Conservation (phyloP, 2,797 vertebrate genomes). For the Kryptopterus vitreolus region DNA sequence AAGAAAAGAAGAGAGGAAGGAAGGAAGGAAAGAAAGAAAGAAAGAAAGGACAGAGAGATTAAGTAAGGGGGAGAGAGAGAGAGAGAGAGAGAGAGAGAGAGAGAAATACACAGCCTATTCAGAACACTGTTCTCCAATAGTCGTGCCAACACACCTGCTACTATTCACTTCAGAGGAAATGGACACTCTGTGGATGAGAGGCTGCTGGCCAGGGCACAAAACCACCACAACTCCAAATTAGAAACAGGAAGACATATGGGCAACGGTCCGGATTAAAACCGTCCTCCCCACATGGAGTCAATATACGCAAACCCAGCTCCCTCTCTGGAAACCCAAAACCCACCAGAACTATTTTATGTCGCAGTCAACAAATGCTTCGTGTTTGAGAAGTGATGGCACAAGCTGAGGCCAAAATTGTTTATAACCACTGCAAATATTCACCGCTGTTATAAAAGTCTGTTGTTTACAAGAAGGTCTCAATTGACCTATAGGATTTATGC, state of each 20-base stretch:
- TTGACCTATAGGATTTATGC: constrained; percentile 53
- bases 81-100: constrained; percentile 47
- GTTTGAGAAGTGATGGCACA: constrained; percentile 73
- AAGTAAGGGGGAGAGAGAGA: constrained; percentile 59
- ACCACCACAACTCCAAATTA: constrained; percentile 82
- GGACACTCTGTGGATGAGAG: constrained; percentile 83
- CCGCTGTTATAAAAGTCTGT: constrained; percentile 51
- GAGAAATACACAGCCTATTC: constrained; percentile 64
- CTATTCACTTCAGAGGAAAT: constrained; percentile 85
- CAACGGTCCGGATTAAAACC: constrained; percentile 81
- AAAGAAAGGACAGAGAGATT: constrained; percentile 45
- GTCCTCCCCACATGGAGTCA: constrained; percentile 82
- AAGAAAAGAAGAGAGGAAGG: constrained; percentile 49
- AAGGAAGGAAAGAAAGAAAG: constrained; percentile 42
- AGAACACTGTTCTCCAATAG: constrained; percentile 72
- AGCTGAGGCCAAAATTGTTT: constrained; percentile 49
- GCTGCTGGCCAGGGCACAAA: constrained; percentile 79
- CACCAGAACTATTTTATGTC: constrained; percentile 80
- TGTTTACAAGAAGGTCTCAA: constrained; percentile 48
- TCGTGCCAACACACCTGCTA: constrained; percentile 82
- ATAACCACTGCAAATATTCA: constrained; percentile 55
- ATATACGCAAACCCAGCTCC: constrained; percentile 80
- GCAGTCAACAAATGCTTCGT: constrained; percentile 77
- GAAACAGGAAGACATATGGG: constrained; percentile 85
- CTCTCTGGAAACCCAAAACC: constrained; percentile 79